These are phyloP conservation scores for Neomorphus geoffroyi DNA, from an alignment of 2,797 vertebrate species.

Conservation along the genomic window DNA sequence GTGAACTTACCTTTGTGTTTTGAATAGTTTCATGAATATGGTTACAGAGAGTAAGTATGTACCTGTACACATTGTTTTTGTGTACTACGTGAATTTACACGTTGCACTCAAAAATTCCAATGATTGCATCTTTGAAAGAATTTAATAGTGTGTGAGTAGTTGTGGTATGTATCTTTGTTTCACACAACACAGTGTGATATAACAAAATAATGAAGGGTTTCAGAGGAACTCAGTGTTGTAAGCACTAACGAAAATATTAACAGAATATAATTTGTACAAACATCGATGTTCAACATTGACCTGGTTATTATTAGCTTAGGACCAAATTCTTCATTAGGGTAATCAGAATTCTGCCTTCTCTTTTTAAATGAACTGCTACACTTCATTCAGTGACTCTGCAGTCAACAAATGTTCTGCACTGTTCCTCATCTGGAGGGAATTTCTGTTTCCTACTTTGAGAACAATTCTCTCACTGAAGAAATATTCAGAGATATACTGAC, in stretches of 20 bases:
- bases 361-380: not conserved
- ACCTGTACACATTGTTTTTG: not conserved
- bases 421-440: not conserved
- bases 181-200: not conserved
- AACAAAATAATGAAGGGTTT: not conserved
- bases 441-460: not conserved
- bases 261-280: not conserved
- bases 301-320: not conserved
- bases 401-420: not conserved
- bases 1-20: not conserved
- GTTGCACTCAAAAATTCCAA: not conserved
- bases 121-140: not conserved
- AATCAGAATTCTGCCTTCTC: not conserved
- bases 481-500: not conserved
- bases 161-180: not conserved
- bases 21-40: not conserved
- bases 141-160: not conserved
- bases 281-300: not conserved
- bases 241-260: not conserved
- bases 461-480: not conserved
- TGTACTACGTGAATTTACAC: not conserved
- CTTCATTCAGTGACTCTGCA: not conserved
- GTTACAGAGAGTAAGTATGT: not conserved
- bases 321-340: not conserved
- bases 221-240: not conserved